Evolutionary conservation across 2,113 vertebrate genomes (phyloP).

Genomic region (Megaceryle maxima): DNA sequence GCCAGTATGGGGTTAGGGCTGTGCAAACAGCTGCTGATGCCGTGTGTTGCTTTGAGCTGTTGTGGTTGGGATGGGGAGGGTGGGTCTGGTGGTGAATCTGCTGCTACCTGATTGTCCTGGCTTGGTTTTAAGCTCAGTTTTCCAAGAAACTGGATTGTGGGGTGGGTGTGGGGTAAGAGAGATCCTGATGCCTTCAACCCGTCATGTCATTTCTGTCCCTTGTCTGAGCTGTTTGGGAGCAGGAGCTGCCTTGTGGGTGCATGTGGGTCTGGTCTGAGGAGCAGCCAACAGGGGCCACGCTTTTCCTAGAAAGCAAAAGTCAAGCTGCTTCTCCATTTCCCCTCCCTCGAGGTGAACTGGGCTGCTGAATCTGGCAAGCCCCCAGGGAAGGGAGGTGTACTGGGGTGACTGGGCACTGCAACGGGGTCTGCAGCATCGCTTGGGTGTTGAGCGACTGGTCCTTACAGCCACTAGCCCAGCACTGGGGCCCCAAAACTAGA

Average conservation of each 20-base stretch:
- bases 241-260: neutral
- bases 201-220: fast-evolving
- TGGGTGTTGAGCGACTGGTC: neutral
- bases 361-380: neutral
- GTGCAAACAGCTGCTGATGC: neutral
- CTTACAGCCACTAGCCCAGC: neutral
- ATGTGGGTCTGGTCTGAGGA: fast-evolving
- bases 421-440: fast-evolving
- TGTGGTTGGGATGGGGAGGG: neutral
- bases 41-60: neutral
- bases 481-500: neutral
- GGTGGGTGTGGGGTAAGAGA: neutral
- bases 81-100: no score
- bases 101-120: neutral
- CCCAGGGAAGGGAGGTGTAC: neutral
- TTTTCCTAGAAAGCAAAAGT: neutral
- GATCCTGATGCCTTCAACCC: neutral
- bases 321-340: neutral
- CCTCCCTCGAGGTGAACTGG: fast-evolving
- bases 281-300: fast-evolving
- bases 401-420: neutral
- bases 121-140: neutral
- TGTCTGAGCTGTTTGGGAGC: neutral
- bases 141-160: neutral
- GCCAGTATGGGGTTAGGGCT: fast-evolving